Evolutionary conservation across 2,888 invertebrate genomes (phyloP).

Genomic region (Creontiades dilutus): DNA sequence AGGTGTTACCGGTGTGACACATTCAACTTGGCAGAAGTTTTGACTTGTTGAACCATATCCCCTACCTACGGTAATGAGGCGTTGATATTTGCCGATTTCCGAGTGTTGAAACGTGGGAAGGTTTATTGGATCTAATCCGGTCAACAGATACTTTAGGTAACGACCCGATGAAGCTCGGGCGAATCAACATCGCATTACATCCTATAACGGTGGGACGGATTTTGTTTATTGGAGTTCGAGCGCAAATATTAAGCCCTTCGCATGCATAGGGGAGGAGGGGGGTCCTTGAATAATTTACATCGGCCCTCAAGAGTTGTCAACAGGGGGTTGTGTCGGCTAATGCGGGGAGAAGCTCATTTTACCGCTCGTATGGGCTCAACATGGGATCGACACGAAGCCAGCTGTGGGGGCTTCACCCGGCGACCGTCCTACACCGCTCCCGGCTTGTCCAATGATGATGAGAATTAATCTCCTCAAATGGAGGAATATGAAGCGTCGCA

Average conservation of each 20-base stretch:
- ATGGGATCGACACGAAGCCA: neutral
- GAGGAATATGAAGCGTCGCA: too few species aligned
- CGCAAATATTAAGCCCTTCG: neutral
- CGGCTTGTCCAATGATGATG: neutral
- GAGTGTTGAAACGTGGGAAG: neutral
- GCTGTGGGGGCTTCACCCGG: neutral
- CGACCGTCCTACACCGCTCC: neutral
- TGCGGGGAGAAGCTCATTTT: slow-evolving; percentile 4
- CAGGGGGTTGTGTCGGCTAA: neutral
- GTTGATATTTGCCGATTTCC: too few species aligned
- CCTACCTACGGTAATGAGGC: too few species aligned
- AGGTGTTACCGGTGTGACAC: too few species aligned
- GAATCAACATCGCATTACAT: neutral
- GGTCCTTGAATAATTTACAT: slow-evolving; percentile 8
- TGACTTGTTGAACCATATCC: too few species aligned
- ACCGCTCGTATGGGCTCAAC: neutral
- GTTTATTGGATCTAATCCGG: neutral
- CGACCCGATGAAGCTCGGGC: neutral
- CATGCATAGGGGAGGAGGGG: neutral
- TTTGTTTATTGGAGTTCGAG: neutral
- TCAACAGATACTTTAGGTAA: neutral
- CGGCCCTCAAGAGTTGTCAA: neutral
- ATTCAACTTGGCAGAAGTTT: too few species aligned
- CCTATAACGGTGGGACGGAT: neutral
- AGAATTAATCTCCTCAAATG: neutral